Base-by-base conservation (phyloP, 2,797 vertebrate species). In the Hyperoplus lanceolatus region DNA sequence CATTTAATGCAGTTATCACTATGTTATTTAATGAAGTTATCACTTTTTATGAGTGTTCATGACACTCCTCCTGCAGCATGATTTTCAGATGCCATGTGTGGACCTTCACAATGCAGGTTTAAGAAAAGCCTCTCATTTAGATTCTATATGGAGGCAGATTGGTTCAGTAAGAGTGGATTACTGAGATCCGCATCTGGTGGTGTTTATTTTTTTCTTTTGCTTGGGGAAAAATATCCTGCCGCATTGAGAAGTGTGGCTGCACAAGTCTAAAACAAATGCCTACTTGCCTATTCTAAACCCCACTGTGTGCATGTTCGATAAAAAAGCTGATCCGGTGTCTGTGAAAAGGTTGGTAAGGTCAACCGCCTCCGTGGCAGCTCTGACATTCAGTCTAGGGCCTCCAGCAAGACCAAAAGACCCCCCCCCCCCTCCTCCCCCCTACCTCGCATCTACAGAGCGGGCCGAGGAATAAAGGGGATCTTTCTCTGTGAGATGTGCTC, bases 371-470 rank as follows among this genome's bases (percentile, higher is more conserved):
- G 12, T 81, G 73, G 81, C 89, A 87, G 87, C 87, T 82, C 85
- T 92, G 92, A 91, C 92, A 92, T 93, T 92, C 89, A 90, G 80
- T 57, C 72, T 77, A 29, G 29, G 85, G 86, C 79, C 87, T 91
- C 83, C 75, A 69, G 82, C 63, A 50, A 88, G 79, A 85, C 79
- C 80, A 81, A 89, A 83, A 48, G 36, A 77, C 65, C 70, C 76
- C 70, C 56, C 73, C 51, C 29, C 9, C 29, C 10, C 64, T 69
- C 66, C 51, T 67, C 54, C 42, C 16, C 68, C 73, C 70, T 48
- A 69, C 53, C 42, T 74, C 48, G 56, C 79, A 75, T 77, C 84
- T 64, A 79, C 83, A 85, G 85, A 88, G 76, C 75, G 38, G 29
- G 75, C 68, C 16, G 5, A 81, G 74, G 61, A 80, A 82, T 81